Evolutionary conservation across 2,888 invertebrate genomes (phyloP).

Genomic region (Cynaeus angustus): DNA sequence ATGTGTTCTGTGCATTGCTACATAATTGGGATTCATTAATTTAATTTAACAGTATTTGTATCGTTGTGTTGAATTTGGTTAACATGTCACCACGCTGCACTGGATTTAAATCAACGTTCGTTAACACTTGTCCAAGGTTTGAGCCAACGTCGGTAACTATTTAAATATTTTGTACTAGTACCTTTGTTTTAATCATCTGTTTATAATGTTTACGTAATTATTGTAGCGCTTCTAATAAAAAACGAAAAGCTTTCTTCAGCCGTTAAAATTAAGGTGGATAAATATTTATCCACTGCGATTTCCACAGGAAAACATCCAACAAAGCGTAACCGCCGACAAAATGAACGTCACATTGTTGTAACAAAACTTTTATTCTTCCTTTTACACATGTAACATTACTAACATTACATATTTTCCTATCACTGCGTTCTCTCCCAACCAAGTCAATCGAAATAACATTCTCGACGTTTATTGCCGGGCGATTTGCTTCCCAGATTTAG

Average conservation of each 20-base stretch:
- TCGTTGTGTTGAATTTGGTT: too few species aligned
- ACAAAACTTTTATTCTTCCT: not conserved
- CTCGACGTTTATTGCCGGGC: not conserved
- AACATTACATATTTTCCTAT: not conserved
- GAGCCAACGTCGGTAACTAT: too few species aligned
- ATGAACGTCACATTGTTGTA: not conserved
- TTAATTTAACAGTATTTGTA: too few species aligned
- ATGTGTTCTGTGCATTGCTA: too few species aligned
- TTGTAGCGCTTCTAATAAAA: slow-evolving; percentile 1
- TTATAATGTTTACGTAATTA: not conserved
- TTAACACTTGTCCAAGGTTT: too few species aligned
- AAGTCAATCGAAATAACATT: not conserved
- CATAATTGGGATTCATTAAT: too few species aligned
- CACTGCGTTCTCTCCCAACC: not conserved
- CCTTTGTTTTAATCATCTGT: not conserved
- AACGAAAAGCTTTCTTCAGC: not conserved
- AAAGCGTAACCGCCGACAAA: slow-evolving; percentile 4
- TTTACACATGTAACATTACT: not conserved
- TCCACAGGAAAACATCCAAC: not conserved
- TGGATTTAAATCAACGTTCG: too few species aligned
- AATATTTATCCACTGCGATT: not conserved
- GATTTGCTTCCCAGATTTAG: not conserved
- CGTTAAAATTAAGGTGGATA: slow-evolving; percentile 1
- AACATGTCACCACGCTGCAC: too few species aligned
- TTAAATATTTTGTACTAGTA: too few species aligned